phyloP scores from a whole-genome alignment of 1,140 invertebrate species.

The Ceratina australensis region DNA sequence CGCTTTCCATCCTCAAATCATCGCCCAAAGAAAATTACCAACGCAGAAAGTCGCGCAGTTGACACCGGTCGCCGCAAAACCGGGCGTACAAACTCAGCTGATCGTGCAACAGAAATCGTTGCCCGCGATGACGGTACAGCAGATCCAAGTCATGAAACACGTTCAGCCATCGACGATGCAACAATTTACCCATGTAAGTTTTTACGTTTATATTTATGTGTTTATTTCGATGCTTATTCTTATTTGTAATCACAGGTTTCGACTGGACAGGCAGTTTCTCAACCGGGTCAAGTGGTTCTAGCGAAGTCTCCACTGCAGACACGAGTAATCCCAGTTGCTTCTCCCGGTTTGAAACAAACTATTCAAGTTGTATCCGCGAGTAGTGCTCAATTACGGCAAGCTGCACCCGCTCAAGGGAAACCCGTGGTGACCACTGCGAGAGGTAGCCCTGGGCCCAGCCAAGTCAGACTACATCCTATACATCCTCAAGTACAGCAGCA shows the following conservation, averaged over 20 bases:
- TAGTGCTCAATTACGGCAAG: constrained; percentile 73
- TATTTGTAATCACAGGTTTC: constrained; percentile 64
- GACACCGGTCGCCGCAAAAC: constrained; percentile 80
- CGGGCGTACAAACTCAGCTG: constrained; percentile 81
- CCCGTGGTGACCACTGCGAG: constrained; percentile 72
- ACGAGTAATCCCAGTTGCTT: constrained; percentile 79
- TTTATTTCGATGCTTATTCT: constrained; percentile 15
- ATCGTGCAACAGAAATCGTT: constrained; percentile 85
- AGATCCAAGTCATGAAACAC: constrained; percentile 87
- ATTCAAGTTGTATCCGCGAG: constrained; percentile 80
- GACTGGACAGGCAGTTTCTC: constrained; percentile 69
- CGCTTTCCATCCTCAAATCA: constrained; percentile 84
- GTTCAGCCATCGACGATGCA: constrained; percentile 80
- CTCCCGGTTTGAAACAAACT: constrained; percentile 79
- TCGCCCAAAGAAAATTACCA: constrained; percentile 82
- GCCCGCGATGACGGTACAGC: constrained; percentile 86
- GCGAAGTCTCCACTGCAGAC: constrained; percentile 77
- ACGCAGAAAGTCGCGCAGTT: constrained; percentile 82
- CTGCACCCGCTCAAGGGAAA: constrained; percentile 73
- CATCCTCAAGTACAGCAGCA: constrained; percentile 65
- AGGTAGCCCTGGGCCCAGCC: constrained; percentile 74
- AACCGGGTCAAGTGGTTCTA: constrained; percentile 74
- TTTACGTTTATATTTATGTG: constrained; percentile 31
- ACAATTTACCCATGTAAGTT: constrained; percentile 78
- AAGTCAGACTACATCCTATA: constrained; percentile 74